A percentile compares a stretch with the other conserved stretches of the same genome.
Conservation (phyloP, 2,888 invertebrate genomes). For the Megastigmus dorsalis region DNA sequence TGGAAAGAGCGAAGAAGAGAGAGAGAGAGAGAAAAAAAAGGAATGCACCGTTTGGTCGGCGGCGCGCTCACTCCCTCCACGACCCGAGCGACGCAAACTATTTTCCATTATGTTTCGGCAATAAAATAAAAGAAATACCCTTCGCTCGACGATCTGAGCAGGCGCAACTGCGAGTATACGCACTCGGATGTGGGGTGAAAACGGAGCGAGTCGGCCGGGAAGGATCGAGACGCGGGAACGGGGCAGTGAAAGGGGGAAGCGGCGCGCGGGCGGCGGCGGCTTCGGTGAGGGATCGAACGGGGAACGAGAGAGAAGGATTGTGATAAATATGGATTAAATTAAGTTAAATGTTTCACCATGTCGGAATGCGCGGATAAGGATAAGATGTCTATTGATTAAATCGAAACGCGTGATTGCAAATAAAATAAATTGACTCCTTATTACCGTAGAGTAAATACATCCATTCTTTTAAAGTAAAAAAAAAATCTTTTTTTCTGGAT, state of each 20-base stretch:
- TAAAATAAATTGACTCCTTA: too few relatives aligned
- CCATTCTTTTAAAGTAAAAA: too few relatives aligned
- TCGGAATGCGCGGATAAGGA: too few relatives aligned
- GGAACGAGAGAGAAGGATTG: slow-evolving; percentile 35
- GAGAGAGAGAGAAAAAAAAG: slow-evolving; percentile 21
- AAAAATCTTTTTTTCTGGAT: too few relatives aligned
- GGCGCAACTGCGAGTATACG: slow-evolving; percentile 31
- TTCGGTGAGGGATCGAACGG: background rate
- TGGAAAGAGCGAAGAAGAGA: background rate
- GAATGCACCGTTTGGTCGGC: slow-evolving; percentile 35
- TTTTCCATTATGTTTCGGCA: slow-evolving; percentile 66
- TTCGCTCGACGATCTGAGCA: slow-evolving; percentile 47
- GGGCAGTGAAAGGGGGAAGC: background rate
- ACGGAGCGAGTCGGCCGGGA: too few relatives aligned
- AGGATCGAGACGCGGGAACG: background rate
- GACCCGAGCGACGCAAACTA: slow-evolving; percentile 63
- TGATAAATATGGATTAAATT: too few relatives aligned
- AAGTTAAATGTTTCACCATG: too few relatives aligned
- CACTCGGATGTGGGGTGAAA: slow-evolving; percentile 52
- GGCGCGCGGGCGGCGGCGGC: too few relatives aligned
- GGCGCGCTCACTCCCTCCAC: slow-evolving; percentile 13
- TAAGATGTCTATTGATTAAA: too few relatives aligned
- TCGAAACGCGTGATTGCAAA: too few relatives aligned
- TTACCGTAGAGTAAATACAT: too few relatives aligned
- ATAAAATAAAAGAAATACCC: slow-evolving; percentile 72